Base-by-base conservation (phyloP, 2,113 vertebrate species). In the Lipophrys pholis region DNA sequence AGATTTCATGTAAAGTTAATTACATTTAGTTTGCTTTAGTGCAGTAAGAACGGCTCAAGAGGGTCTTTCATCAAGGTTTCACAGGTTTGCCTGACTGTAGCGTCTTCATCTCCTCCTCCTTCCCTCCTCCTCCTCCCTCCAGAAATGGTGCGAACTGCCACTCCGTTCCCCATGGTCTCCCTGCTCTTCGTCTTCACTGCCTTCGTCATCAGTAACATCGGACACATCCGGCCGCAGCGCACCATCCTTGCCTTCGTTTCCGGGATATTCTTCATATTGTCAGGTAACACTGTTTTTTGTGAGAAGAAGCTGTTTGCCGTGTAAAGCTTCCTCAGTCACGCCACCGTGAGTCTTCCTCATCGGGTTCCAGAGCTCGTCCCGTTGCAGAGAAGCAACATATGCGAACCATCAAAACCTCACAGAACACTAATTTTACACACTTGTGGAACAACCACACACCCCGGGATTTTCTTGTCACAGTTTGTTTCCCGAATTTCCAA, bases 171-270 rank as follows among this genome's bases (percentile, higher is more conserved):
- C 10, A 96, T 97, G 96, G 94, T 97, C 60, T 96, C 96, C 1
- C 93, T 97, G 76, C 96, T 97, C 81, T 95, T 97, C n/a, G 96
- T 97, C 80, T 96, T 97, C 92, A 95, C 95, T 0, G 96, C 95
- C 80, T 96, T 97, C 61, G 90, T 97, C 87, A 96, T 97, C 86
- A 97, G 96, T 87, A 97, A 95, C 92, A 95, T 97, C 0, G 96
- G 96, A 43, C 96, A 97, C 92, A 96, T 96, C 74, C 95, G 94
- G 38, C 96, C 96, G 0, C 96, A 97, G 90, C 93, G 95, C 68
- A 97, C 96, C 81, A 95, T 97, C 76, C 92, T 97, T 50, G 96
- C 96, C 81, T 97, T 97, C 60, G 92, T 97, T 0, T 97, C 96
- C 0, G 96, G 96, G 9, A 97, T 97, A 69, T 97, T 97, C 91